A percentile compares a stretch with the other conserved stretches of the same genome.
Conservation (phyloP, 2,797 vertebrate species). For the Carapus acus region DNA sequence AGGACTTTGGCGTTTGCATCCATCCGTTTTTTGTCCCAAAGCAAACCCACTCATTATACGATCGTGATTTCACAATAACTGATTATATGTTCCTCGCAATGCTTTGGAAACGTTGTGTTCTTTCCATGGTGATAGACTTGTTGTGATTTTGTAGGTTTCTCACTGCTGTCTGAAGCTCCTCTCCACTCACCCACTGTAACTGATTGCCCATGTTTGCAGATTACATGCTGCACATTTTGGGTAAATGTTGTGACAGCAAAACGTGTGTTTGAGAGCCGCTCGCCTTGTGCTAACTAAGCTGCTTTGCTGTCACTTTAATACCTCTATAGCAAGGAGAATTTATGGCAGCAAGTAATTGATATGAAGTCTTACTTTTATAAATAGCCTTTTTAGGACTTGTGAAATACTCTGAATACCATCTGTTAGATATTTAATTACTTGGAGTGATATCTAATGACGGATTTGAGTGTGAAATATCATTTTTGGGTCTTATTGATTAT, state of each 20-base stretch:
- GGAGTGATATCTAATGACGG: conserved; percentile 4
- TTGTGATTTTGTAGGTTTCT: too few relatives aligned
- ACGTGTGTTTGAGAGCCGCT: background rate
- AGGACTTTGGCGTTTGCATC: conserved; percentile 17
- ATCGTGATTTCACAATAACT: too few relatives aligned
- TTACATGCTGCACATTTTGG: background rate
- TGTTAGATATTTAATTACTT: conserved; percentile 11
- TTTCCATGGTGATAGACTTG: too few relatives aligned
- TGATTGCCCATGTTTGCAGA: background rate
- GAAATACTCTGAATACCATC: conserved; percentile 3
- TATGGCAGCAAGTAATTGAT: background rate
- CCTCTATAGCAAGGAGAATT: background rate
- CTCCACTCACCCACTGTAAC: too few relatives aligned
- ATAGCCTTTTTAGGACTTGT: background rate
- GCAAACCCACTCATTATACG: too few relatives aligned
- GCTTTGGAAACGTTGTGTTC: too few relatives aligned
- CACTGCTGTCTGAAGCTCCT: too few relatives aligned
- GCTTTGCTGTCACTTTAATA: background rate
- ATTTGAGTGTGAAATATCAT: conserved; percentile 23
- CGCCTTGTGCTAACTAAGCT: background rate
- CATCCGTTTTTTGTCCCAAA: conserved; percentile 13
- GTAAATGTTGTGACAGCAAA: conserved; percentile 2
- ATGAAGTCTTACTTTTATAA: background rate
- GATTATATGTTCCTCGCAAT: too few relatives aligned
- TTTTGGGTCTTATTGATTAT: conserved; percentile 16